A percentile compares a stretch with the other conserved stretches of the same genome.
Evolutionary conservation across 2,797 vertebrate genomes (phyloP).

Genomic region (Sardinella longiceps): DNA sequence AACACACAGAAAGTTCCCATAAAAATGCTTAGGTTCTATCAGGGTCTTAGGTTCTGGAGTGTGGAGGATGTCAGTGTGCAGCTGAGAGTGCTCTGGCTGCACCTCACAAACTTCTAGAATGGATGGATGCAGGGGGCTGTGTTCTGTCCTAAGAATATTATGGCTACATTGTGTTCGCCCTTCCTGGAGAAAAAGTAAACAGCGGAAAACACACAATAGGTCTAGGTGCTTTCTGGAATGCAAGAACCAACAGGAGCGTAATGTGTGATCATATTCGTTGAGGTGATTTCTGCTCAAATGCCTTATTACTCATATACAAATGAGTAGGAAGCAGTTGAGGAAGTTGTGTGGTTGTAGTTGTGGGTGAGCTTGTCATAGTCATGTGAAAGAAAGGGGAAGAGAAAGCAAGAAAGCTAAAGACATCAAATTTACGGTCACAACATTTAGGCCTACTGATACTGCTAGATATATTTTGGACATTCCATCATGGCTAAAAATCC

Average conservation of each 20-base stretch:
- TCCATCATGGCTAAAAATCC: not conserved
- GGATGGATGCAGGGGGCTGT: not conserved
- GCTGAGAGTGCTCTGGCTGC: not conserved
- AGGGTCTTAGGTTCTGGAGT: not conserved
- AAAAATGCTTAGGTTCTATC: no score
- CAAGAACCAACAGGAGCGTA: not conserved
- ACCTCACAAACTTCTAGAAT: not conserved
- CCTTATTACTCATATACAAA: not conserved
- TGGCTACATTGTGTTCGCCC: not conserved
- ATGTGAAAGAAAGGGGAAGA: not conserved
- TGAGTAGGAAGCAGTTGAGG: not conserved
- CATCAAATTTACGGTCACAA: no score
- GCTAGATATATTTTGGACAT: not conserved
- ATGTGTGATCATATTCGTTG: not conserved
- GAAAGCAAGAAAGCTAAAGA: not conserved
- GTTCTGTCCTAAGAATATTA: not conserved
- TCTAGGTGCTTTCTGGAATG: not conserved
- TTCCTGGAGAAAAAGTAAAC: not conserved
- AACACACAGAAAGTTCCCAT: not conserved
- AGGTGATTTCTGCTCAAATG: not conserved
- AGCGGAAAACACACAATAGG: not conserved
- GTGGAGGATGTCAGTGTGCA: not conserved
- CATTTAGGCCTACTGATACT: not conserved
- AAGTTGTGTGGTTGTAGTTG: not conserved
- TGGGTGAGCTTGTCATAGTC: not conserved